Conservation (phyloP, 2,888 invertebrate genomes). For the Suillia variegata region DNA sequence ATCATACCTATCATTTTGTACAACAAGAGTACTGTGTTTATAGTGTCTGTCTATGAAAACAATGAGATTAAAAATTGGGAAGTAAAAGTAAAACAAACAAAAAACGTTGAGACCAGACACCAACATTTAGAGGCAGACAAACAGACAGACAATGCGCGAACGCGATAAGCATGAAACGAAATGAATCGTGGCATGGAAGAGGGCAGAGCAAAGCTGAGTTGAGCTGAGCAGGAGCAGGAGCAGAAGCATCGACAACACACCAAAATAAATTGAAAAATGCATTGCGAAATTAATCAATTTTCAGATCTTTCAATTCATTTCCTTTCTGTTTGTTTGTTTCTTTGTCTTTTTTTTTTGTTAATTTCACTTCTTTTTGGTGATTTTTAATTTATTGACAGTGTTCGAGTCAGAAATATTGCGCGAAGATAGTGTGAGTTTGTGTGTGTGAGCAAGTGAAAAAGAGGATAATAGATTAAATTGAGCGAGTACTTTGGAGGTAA, state of each 20-base stretch:
- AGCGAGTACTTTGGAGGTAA: neutral
- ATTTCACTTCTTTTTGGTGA: neutral
- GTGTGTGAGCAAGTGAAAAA: too few species aligned
- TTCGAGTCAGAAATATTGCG: neutral
- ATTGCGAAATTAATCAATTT: slow-evolving; percentile 28
- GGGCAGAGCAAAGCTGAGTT: too few species aligned
- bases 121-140: neutral
- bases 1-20: too few species aligned
- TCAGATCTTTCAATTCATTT: slow-evolving; percentile 20
- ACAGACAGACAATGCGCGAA: neutral
- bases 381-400: slow-evolving; percentile 14
- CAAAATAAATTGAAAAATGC: slow-evolving; percentile 1
- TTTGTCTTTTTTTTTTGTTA: neutral
- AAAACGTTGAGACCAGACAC: neutral
- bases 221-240: too few species aligned
- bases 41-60: too few species aligned
- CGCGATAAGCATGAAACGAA: neutral
- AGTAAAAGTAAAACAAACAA: neutral
- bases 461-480: neutral
- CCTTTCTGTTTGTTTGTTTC: slow-evolving; percentile 16
- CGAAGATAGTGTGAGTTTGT: neutral
- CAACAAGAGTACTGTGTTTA: too few species aligned
- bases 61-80: neutral
- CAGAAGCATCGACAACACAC: too few species aligned
- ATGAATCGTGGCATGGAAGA: too few species aligned